A percentile compares a stretch with the other conserved stretches of the same genome.
Evolutionary conservation across 2,113 vertebrate genomes (phyloP).

Genomic region (Atrichornis clamosus): DNA sequence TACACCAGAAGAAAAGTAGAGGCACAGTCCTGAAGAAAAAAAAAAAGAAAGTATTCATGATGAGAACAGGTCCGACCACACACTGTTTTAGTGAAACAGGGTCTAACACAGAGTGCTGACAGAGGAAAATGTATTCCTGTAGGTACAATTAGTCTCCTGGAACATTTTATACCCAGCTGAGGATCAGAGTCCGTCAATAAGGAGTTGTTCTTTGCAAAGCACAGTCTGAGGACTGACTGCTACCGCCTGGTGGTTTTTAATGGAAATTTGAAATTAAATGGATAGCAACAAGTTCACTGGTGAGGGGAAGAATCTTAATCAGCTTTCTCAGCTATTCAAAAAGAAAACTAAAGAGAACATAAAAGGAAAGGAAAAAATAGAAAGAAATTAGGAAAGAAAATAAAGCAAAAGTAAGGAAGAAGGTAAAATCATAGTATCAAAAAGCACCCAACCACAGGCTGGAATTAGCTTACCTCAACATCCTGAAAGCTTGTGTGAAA

Average conservation of each 20-base stretch:
- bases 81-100: not conserved
- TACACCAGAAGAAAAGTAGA: not conserved
- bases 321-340: not conserved
- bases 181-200: not conserved
- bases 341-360: not conserved
- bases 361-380: not conserved
- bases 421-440: not conserved
- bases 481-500: not conserved
- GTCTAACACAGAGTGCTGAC: not conserved
- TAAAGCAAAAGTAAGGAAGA: not conserved
- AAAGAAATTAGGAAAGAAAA: too few species aligned
- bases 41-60: not conserved
- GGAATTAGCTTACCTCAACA: not conserved
- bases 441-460: not conserved
- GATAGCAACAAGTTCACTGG: not conserved
- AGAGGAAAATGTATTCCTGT: not conserved
- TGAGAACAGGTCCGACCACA: not conserved
- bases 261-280: not conserved
- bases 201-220: not conserved
- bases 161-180: not conserved
- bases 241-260: fast-evolving
- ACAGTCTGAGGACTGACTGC: not conserved
- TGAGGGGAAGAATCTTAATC: not conserved
- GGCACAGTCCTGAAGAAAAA: not conserved
- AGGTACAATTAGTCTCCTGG: not conserved